Evolutionary conservation across 2,888 invertebrate species (phyloP).

Genomic region (Neocrepidodera transversa): DNA sequence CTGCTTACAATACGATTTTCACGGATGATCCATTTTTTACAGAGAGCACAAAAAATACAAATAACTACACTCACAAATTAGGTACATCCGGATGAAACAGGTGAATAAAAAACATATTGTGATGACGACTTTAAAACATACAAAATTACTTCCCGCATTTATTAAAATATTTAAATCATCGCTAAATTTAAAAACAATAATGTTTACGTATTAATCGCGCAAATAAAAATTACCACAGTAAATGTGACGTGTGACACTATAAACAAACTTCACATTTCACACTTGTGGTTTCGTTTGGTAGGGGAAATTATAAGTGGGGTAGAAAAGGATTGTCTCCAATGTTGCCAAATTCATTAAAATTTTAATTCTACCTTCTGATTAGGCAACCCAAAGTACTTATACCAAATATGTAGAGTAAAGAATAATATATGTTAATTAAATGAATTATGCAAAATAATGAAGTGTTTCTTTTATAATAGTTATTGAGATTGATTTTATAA

Average conservation of each 20-base stretch:
- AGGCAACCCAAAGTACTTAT: not conserved
- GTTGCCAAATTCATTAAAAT: not conserved
- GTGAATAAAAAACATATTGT: conserved; percentile 1
- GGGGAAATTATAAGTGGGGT: not conserved
- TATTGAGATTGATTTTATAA: too few species aligned
- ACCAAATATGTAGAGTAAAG: too few species aligned
- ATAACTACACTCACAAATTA: conserved; percentile 1
- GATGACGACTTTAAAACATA: not conserved
- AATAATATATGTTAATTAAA: too few species aligned
- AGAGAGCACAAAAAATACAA: not conserved
- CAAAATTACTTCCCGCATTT: conserved; percentile 1
- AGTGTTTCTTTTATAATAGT: too few species aligned
- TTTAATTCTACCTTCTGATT: not conserved
- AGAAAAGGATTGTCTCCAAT: not conserved
- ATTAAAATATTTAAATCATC: conserved; percentile 13
- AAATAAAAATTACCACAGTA: not conserved
- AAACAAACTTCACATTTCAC: conserved; percentile 6
- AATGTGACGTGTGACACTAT: conserved; percentile 13
- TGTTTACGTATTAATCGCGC: conserved; percentile 5
- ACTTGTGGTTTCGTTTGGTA: not conserved
- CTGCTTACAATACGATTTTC: conserved; percentile 18
- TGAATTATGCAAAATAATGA: too few species aligned
- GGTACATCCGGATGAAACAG: not conserved
- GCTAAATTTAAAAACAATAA: conserved; percentile 19
- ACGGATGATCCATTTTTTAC: conserved; percentile 18